These are phyloP conservation scores for Pelobates cultripes DNA, from an alignment of 2,797 vertebrate species.

Conservation along the genomic window DNA sequence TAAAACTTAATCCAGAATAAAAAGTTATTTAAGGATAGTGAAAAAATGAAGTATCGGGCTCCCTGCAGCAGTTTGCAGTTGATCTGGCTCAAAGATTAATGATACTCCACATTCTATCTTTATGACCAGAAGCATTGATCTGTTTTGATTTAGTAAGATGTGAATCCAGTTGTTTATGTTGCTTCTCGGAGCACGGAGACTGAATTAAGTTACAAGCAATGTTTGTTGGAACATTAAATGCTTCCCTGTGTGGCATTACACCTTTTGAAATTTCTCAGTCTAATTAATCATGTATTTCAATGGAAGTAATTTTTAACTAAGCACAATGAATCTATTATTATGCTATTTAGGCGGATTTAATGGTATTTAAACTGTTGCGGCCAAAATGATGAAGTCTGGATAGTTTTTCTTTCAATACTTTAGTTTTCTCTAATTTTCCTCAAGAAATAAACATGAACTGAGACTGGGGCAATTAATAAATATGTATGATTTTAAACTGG, in stretches of 20 bases:
- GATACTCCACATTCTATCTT: slow-evolving; percentile 47
- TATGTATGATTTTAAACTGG: neutral
- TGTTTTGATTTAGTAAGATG: slow-evolving; percentile 55
- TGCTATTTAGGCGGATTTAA: neutral
- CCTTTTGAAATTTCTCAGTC: neutral
- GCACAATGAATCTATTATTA: neutral
- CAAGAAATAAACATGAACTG: neutral
- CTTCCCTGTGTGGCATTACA: slow-evolving; percentile 19
- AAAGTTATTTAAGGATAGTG: slow-evolving; percentile 56
- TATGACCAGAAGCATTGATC: slow-evolving; percentile 55
- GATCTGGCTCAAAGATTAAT: slow-evolving; percentile 53
- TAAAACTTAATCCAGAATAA: slow-evolving; percentile 49
- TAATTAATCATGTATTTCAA: slow-evolving; percentile 37
- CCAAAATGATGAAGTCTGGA: no score
- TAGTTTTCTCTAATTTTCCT: no score
- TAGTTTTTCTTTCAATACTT: no score
- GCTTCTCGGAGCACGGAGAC: slow-evolving; percentile 42
- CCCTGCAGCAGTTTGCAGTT: slow-evolving; percentile 43
- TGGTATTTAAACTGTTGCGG: no score
- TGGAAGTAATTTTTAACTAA: neutral
- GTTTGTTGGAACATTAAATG: slow-evolving; percentile 13
- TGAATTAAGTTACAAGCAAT: slow-evolving; percentile 40
- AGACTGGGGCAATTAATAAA: neutral
- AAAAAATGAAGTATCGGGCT: slow-evolving; percentile 34
- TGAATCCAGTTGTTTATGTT: slow-evolving; percentile 44